Percentiles rank a stretch among this genome's conserved stretches.
These are phyloP conservation scores for Dinothrombium tinctorium DNA, from an alignment of 1,140 invertebrate species.

Conservation along the genomic window DNA sequence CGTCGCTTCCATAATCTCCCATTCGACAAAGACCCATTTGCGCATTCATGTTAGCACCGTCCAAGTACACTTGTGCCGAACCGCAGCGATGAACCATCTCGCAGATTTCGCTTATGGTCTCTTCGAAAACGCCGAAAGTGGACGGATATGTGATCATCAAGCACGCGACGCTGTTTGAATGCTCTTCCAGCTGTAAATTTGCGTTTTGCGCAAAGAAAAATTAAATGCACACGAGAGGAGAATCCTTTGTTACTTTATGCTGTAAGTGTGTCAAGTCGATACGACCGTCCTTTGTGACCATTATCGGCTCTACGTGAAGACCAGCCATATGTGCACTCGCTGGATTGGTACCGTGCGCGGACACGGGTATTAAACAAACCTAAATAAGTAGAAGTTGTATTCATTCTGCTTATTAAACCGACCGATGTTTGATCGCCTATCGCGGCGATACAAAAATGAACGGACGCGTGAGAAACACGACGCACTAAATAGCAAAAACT, in stretches of 20 bases:
- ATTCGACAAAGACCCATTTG: constrained; percentile 91
- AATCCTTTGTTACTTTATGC: constrained; percentile 33
- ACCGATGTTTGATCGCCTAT: too few relatives aligned
- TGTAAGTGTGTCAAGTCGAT: constrained; percentile 72
- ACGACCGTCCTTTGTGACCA: constrained; percentile 56
- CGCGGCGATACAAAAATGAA: too few relatives aligned
- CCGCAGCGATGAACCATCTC: constrained; percentile 69
- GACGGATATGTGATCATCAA: constrained; percentile 99
- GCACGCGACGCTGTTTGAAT: constrained; percentile 62
- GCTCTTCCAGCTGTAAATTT: constrained; percentile 39
- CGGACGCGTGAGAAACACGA: too few relatives aligned
- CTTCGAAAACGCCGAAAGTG: constrained; percentile 95
- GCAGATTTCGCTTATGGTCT: constrained; percentile 74
- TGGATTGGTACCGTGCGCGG: constrained; percentile 95
- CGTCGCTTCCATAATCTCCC: constrained; percentile 92
- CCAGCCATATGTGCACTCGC: constrained; percentile 97
- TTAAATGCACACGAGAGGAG: background rate
- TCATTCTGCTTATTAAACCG: too few relatives aligned
- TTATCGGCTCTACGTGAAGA: constrained; percentile 77
- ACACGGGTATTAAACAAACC: constrained; percentile 85
- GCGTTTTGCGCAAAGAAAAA: constrained; percentile 4
- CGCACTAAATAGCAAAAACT: too few relatives aligned
- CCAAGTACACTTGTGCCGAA: constrained; percentile 75
- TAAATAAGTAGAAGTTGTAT: too few relatives aligned
- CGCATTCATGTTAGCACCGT: constrained; percentile 99